Percentiles rank a stretch among this genome's conserved stretches.
Evolutionary conservation across 2,888 invertebrate genomes (phyloP).

Genomic region (Trichogramma evanescens): DNA sequence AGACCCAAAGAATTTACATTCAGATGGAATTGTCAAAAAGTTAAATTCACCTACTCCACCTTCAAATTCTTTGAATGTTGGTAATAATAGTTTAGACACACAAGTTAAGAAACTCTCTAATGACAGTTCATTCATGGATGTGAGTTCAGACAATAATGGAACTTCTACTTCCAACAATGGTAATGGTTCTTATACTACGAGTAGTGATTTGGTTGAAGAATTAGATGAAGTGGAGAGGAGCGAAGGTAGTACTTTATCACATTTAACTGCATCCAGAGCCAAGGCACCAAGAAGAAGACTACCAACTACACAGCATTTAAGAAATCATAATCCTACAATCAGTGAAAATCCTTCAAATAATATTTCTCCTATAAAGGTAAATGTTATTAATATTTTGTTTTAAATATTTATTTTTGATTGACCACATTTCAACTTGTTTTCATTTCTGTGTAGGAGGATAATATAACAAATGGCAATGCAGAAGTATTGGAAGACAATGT

Average conservation of each 20-base stretch:
- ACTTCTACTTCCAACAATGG: slow-evolving; percentile 25
- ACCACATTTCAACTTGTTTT: background rate
- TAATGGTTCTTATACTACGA: slow-evolving; percentile 29
- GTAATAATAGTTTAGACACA: slow-evolving; percentile 19
- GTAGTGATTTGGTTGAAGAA: slow-evolving; percentile 40
- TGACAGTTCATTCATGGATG: slow-evolving; percentile 36
- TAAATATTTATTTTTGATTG: background rate
- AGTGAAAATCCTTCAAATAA: slow-evolving; percentile 13
- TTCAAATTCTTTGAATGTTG: slow-evolving; percentile 25
- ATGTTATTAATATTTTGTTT: background rate
- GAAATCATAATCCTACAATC: slow-evolving; percentile 28
- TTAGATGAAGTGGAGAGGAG: slow-evolving; percentile 49
- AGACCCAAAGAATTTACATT: slow-evolving; percentile 28
- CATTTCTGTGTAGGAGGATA: slow-evolving; percentile 33
- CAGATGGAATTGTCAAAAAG: slow-evolving; percentile 26
- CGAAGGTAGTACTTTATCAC: slow-evolving; percentile 48
- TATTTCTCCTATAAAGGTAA: background rate
- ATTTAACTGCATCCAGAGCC: slow-evolving; percentile 52
- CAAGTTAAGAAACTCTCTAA: slow-evolving; percentile 35
- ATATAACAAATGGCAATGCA: slow-evolving; percentile 42
- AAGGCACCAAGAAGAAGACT: slow-evolving; percentile 62
- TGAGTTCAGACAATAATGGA: slow-evolving; percentile 30
- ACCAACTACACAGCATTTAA: slow-evolving; percentile 52
- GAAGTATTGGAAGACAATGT: slow-evolving; percentile 32
- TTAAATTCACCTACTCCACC: slow-evolving; percentile 21